Base-by-base conservation (phyloP, 2,888 invertebrate species). In the Arctia plantaginis region DNA sequence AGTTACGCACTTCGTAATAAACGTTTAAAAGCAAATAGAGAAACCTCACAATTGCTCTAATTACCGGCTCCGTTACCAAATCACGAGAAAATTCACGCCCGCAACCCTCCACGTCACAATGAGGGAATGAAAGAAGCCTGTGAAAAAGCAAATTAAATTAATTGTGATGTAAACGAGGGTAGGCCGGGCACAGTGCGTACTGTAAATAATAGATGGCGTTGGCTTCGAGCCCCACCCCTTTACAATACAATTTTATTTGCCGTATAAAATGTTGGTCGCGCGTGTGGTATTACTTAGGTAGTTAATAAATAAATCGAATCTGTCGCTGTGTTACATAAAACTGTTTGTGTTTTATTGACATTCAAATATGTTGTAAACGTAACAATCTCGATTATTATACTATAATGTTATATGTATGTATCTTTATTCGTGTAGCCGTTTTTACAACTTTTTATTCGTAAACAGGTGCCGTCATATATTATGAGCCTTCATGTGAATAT, bases 111-210 rank as follows among this genome's bases (percentile, higher is more conserved):
- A 92, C 92, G 91, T 93, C 90, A 93, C 93, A 93, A 93, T 92
- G 90, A 91, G 90, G 91, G 92, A 93, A 92, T 93, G 91, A 92
- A 93, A 93, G 95, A 94, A 95, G 93, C 94, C 94, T 91, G 93
- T 94, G 93, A 94, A 95, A 94, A 95, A 94, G 93, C 94, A 94
- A 95, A 95, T 94, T 95, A 95, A 95, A 93, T 95, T 94, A 94
- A 93, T 94, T 94, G 94, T 93, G 93, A 93, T 93, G 93, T 94
- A 94, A 95, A 94, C 94, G 94, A 94, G 94, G 93, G 94, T 93
- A 90, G 90, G 88, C 90, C 85, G 86, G 87, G 87, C 86, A 88
- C 91, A 89, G 88, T 91, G 87, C 90, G 88, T 86, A 88, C 90
- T 91, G 91, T 93, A 92, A 93, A 93, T 93, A 93, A 93, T 93